Base-by-base conservation (phyloP, 2,797 vertebrate species). In the Catostomus latipinnis region DNA sequence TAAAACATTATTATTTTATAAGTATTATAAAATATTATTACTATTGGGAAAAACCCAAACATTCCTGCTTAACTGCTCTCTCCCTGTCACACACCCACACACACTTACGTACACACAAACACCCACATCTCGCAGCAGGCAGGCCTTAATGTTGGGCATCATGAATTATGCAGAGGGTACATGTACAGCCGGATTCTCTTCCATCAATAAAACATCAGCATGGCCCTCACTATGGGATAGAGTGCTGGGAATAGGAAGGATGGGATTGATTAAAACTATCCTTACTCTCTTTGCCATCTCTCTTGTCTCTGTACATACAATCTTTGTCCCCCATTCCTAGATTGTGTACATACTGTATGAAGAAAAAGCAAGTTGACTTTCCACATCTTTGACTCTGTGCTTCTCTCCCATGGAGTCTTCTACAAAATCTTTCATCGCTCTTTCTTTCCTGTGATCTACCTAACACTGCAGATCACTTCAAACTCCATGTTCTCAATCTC, bases 141-240 rank as follows among this genome's bases (percentile, higher is more conserved):
- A 82, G 84, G 81, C 78, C 84, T 73, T 87, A 87, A 88, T 88
- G 87, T 84, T 81, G 79, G 81, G 86, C 78, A 56, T 83, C 88
- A 93, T 94, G 91, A 93, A 94, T 94, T 93, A 94, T 93, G 90
- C 86, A 93, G 88, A 92, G 83, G 87, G 86, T 90, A 89, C 90
- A 85, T 91, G 89, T 93, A 91, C 91, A 91, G 91, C 88, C 89
- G 89, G 90, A 90, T 89, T 91, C 84, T 81, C 84, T 83, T 76
- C 88, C 89, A 94, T 94, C 90, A 94, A 94, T 94, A 92, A 94
- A 92, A 90, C 90, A 93, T 92, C 87, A 89, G 84, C 84, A 74
- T 81, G 76, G 85, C 79, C 85, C 85, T 83, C 84, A 74, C 81
- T 85, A 82, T 89, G 88, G 87, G 87, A 92, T 89, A 82, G 85